Base-by-base conservation (phyloP, 1,140 invertebrate genomes). In the Neodiprion fabricii region DNA sequence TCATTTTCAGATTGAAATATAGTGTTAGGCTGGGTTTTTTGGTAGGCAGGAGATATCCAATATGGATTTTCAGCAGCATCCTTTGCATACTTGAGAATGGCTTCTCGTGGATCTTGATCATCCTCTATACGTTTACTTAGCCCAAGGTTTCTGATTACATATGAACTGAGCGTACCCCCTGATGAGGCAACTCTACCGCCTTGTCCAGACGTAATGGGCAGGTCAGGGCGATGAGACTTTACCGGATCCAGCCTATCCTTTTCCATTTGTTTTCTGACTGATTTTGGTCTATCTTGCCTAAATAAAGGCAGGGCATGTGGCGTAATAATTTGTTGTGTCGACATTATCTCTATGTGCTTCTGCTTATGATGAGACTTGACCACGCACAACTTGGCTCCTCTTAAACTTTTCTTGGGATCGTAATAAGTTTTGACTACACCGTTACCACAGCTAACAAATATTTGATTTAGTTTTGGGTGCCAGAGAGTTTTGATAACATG, bases 401-500 rank as follows among this genome's bases (percentile, higher is more conserved):
- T 90, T 53, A 96, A 89, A 86, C 96, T 97, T 70, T 92, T 90
- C 72, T 94, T 92, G 1, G 95, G 92, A 86, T 99, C 97, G 80
- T 99, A 99, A 81, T 94, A 97, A 69, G 96, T 93, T 82, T 97
- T 96, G 0, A 98, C 93, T 2, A 92, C 90, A 0, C 98, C 98
- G 89, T 99, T 96, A 5, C 96, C 96, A 82, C 95, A 95, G 0
- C 97, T 96, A 10, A 97, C 92, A 75, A 99, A 96, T 75, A 99
- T 94, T 84, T 99, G 98, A 87, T 99, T 99, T 1, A 99, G 86
- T 86, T 97, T 97, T 0, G 98, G 96, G 89, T 99, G 98, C 98
- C 98, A 99, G 1, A 96, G 83, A 5, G 93, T 92, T 83, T 97
- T 95, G 48, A 99, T 96, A 0, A 98, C 92, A 83, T 96, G 95